Evolutionary conservation across 2,113 vertebrate species (phyloP).

Genomic region (Antechinus stuartii): DNA sequence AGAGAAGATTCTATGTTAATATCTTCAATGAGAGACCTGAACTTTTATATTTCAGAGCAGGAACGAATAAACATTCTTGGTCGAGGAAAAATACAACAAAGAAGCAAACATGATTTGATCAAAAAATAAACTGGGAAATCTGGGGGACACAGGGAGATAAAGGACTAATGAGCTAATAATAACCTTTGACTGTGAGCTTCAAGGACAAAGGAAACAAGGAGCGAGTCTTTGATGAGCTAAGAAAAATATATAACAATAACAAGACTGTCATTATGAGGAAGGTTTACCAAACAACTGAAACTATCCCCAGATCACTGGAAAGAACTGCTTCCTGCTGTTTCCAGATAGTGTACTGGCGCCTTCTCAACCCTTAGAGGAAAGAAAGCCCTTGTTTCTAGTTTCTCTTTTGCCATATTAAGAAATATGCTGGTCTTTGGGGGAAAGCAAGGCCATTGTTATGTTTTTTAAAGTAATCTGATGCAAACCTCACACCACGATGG

Average conservation of each 20-base stretch:
- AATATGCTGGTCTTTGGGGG: background rate
- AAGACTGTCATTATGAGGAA: slow-evolving; percentile 13
- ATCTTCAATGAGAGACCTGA: background rate
- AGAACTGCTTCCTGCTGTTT: slow-evolving; percentile 19
- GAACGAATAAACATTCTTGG: background rate
- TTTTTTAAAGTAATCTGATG: background rate
- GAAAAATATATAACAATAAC: slow-evolving; percentile 22
- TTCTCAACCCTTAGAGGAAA: background rate
- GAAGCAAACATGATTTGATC: background rate
- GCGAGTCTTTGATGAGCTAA: slow-evolving; percentile 33
- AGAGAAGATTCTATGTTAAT: too few relatives aligned
- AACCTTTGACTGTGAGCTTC: background rate
- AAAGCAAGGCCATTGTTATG: background rate
- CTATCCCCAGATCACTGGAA: background rate
- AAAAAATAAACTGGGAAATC: background rate
- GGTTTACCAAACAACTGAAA: background rate
- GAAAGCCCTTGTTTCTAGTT: background rate
- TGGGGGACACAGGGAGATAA: background rate
- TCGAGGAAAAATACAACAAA: slow-evolving; percentile 9
- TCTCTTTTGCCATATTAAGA: background rate
- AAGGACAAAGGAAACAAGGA: slow-evolving; percentile 56
- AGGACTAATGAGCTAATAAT: slow-evolving; percentile 35
- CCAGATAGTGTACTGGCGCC: background rate
- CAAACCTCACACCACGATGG: background rate
- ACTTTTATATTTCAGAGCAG: slow-evolving; percentile 9